These are phyloP conservation scores for Ahaetulla prasina DNA, from an alignment of 2,113 vertebrate genomes.

Conservation along the genomic window DNA sequence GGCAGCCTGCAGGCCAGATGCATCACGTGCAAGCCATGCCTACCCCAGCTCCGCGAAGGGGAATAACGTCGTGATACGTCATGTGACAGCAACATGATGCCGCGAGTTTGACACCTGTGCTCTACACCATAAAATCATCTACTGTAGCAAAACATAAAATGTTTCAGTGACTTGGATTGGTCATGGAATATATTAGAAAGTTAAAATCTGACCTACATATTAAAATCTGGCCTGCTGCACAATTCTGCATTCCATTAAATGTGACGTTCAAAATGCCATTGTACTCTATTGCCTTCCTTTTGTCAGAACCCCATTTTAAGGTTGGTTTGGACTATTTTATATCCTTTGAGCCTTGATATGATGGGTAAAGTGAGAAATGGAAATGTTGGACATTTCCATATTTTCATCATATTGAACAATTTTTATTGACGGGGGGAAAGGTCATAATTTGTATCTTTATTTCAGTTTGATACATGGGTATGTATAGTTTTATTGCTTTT, in stretches of 20 bases:
- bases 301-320: not conserved
- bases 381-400: not conserved
- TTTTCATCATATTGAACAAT: not conserved
- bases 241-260: not conserved
- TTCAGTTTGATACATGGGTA: too few species aligned
- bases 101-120: not conserved
- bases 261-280: not conserved
- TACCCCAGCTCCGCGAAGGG: too few species aligned
- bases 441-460: not conserved
- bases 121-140: conserved; percentile 9
- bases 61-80: too few species aligned
- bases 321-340: not conserved
- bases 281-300: not conserved
- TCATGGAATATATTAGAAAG: not conserved
- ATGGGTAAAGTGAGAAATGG: not conserved
- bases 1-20: too few species aligned
- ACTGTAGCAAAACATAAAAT: not conserved
- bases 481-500: not conserved
- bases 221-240: not conserved
- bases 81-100: too few species aligned
- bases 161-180: not conserved
- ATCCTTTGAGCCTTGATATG: not conserved
- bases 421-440: not conserved
- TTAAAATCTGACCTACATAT: not conserved
- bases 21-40: too few species aligned